Evolutionary conservation across 2,888 invertebrate species (phyloP), one percentile per base, ranked within the genome.

Genomic region (Drosophila nr. perissopoda): DNA sequence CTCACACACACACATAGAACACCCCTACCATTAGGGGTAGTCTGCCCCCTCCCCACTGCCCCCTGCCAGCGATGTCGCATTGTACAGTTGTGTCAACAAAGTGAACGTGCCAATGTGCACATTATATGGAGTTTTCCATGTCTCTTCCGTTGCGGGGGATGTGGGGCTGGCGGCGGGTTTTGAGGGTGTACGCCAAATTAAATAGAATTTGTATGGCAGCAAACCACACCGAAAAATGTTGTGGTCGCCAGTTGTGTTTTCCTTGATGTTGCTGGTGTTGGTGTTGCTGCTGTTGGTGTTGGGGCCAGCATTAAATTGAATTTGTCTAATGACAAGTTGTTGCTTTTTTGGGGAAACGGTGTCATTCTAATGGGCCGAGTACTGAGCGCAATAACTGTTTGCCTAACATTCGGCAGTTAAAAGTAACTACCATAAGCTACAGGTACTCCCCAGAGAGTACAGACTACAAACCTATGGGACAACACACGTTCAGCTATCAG

Each of bases 241-340:
- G 85, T 72, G 85, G 85, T 85, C 83, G 83, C 65, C 74, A 59
- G 71, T 74, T 49, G 52, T 34, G 54, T 36, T 34, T 49, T 57
- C 36, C 34, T 64, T 34, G 36, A 25, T 52, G 61, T 62, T 65
- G 48, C 33, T 68, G 36, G 13, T 66, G 48, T 38, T 62, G 18
- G n/a, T 27, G 51, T 18, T 58, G 51, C 7, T 74, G 56, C 57
- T 73, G 79, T 42, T 66, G 48, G 10, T 46, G 72, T 48, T 29
- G 52, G 53, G 70, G 76, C 70, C 73, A 66, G 83, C 84, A 84
- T 84, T 76, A 86, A 90, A 86, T 86, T 86, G 85, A 86, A 90
- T 86, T 86, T 86, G 81, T 90, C 89, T 86, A 86, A 86, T 86
- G 90, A 88, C 85, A 90, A 90, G 85, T 86, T 86, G 85, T 90